phyloP scores from a whole-genome alignment of 2,797 vertebrate genomes.

The Fistularia tabacaria region DNA sequence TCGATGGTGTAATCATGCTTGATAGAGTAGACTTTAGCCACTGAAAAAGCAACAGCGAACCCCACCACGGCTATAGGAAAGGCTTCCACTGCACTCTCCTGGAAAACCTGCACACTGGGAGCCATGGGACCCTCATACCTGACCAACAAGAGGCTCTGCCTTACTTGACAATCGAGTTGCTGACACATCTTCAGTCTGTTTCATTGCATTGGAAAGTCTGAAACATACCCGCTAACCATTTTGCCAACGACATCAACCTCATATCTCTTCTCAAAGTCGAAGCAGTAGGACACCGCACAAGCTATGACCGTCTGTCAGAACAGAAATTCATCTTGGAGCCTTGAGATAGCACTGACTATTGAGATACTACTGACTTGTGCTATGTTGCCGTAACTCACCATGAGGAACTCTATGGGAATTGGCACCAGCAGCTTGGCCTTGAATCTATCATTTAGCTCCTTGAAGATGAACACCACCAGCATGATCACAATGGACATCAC shows the following conservation, averaged over 20 bases:
- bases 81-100: conserved; percentile 74
- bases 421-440: conserved; percentile 85
- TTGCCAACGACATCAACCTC: conserved; percentile 76
- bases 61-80: conserved; percentile 85
- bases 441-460: conserved; percentile 86
- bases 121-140: conserved; percentile 82
- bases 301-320: conserved; percentile 83
- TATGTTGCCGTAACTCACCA: conserved; percentile 71
- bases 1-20: conserved; percentile 91
- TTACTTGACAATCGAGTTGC: not conserved
- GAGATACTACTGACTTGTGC: not conserved
- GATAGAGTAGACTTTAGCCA: conserved; percentile 89
- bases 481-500: conserved; percentile 85
- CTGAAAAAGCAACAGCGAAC: conserved; percentile 88
- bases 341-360: not conserved
- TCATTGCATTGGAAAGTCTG: not conserved
- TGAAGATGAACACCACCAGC: conserved; percentile 78
- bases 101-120: conserved; percentile 74
- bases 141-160: not conserved
- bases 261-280: conserved; percentile 74
- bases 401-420: conserved; percentile 86
- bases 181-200: not conserved
- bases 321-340: not conserved
- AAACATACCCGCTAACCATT: conserved; percentile 81
- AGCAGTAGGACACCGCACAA: conserved; percentile 80